These are phyloP conservation scores for Echiichthys vipera DNA, from an alignment of 2,797 vertebrate genomes.

Conservation along the genomic window DNA sequence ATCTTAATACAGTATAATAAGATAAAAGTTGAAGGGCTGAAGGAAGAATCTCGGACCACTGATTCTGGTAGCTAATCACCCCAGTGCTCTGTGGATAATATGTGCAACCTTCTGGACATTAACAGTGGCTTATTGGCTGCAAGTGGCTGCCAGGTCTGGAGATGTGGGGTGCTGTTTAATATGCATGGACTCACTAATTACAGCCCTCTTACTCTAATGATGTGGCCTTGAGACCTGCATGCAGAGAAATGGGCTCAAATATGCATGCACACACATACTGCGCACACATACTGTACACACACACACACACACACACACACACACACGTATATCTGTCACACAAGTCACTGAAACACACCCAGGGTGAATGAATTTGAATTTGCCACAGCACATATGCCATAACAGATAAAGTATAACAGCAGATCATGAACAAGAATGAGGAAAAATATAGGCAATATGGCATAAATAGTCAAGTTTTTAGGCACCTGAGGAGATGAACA, in stretches of 20 bases:
- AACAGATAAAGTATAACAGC: constrained; percentile 25
- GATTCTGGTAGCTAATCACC: constrained; percentile 50
- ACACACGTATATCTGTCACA: neutral
- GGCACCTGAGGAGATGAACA: constrained; percentile 1
- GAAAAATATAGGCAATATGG: neutral
- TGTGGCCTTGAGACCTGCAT: constrained; percentile 77
- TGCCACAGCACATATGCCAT: constrained; percentile 25
- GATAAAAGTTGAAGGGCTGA: constrained; percentile 27
- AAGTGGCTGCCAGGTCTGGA: constrained; percentile 63
- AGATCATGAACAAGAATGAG: neutral
- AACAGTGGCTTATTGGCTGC: constrained; percentile 56
- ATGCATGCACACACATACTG: constrained; percentile 19
- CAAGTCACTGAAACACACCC: constrained; percentile 21
- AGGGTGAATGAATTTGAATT: constrained; percentile 42
- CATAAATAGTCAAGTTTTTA: neutral
- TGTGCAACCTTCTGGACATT: constrained; percentile 64
- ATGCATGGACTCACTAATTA: constrained; percentile 84
- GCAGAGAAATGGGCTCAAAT: constrained; percentile 51
- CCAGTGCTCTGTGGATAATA: constrained; percentile 51
- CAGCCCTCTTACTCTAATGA: constrained; percentile 80
- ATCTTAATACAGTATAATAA: constrained; percentile 11
- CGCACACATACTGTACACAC: constrained; percentile 6
- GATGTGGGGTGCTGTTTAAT: constrained; percentile 79
- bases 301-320: neutral
- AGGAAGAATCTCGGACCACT: constrained; percentile 26